Evolutionary conservation across 2,113 vertebrate species (phyloP).

Genomic region (Muntiacus reevesi): DNA sequence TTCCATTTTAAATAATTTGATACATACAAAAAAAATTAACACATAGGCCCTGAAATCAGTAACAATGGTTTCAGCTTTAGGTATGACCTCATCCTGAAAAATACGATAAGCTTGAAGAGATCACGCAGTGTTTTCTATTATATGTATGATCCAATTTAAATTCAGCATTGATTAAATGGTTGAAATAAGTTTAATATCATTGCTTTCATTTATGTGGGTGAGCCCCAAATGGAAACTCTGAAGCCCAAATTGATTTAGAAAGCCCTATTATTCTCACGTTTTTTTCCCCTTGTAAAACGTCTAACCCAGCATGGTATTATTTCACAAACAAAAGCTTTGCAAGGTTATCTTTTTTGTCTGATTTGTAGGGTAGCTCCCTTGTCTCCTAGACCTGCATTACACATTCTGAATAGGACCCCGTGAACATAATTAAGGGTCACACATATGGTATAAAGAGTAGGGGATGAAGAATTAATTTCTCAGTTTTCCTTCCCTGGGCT

Average conservation of each 20-base stretch:
- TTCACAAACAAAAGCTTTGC: slow-evolving; percentile 58
- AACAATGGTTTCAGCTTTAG: neutral
- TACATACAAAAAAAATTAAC: neutral
- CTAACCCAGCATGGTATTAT: slow-evolving; percentile 19
- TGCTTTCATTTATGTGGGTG: slow-evolving; percentile 55
- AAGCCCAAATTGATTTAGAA: slow-evolving; percentile 63
- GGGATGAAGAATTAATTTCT: slow-evolving; percentile 74
- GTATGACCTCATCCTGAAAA: neutral
- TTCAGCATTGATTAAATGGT: slow-evolving; percentile 57
- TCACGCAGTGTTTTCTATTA: neutral
- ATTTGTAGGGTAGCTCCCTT: slow-evolving; percentile 49
- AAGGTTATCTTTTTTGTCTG: slow-evolving; percentile 48
- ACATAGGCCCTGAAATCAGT: neutral
- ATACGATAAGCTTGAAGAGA: neutral
- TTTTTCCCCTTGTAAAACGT: slow-evolving; percentile 48
- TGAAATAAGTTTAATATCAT: slow-evolving; percentile 39
- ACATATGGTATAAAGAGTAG: slow-evolving; percentile 27
- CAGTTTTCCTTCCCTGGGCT: slow-evolving; percentile 59
- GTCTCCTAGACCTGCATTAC: slow-evolving; percentile 41
- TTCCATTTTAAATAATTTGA: neutral
- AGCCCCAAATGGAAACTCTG: slow-evolving; percentile 37
- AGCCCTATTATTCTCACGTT: slow-evolving; percentile 40
- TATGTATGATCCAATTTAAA: neutral
- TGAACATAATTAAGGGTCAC: slow-evolving; percentile 69
- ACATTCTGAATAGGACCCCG: slow-evolving; percentile 56